Evolutionary conservation across 2,113 vertebrate species (phyloP), one percentile per base, ranked within the genome.

Genomic region (Seriola dumerili): DNA sequence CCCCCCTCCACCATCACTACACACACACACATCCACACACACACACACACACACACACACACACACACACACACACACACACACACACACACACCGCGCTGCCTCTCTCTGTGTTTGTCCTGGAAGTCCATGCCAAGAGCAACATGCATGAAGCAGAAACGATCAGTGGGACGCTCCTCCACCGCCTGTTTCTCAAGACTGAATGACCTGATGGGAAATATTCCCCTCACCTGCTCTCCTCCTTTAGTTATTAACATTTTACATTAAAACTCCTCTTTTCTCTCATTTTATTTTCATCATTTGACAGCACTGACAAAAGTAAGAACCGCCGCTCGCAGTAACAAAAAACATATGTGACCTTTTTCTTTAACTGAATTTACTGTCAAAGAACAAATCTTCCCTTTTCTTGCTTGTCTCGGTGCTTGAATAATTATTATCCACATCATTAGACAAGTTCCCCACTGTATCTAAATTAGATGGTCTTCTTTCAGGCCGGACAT

Each of bases 91-190:
- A 70, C 71, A 59, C 81, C 14, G 12, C 83, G 72, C 68, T 89
- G 67, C 73, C 65, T 80, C 76, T 68, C 75, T 83, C 78, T 70
- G 68, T 87, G 85, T 91, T 90, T 84, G 81, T 91, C 88, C 84
- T 92, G 88, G 86, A 90, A 91, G 93, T 90, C 90, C 80, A 86
- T 93, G 94, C 93, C 94, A 93, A 92, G 88, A 94, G 92, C 92
- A 92, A 89, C 90, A 91, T 87, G 92, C 91, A 46, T 93, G 91
- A 94, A 91, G 88, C 85, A 91, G 86, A 94, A 92, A 89, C 73
- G 71, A 93, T 90, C 90, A 85, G 92, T 92, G 84, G 93, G 92
- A 88, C 48, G 57, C 91, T 88, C 78, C 87, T 90, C 85, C 82
- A 74, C 92, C 86, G 73, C 86, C 87, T 94, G 89, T 88, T 92